phyloP scores from a whole-genome alignment of 2,797 vertebrate species.

The Myotis daubentonii region DNA sequence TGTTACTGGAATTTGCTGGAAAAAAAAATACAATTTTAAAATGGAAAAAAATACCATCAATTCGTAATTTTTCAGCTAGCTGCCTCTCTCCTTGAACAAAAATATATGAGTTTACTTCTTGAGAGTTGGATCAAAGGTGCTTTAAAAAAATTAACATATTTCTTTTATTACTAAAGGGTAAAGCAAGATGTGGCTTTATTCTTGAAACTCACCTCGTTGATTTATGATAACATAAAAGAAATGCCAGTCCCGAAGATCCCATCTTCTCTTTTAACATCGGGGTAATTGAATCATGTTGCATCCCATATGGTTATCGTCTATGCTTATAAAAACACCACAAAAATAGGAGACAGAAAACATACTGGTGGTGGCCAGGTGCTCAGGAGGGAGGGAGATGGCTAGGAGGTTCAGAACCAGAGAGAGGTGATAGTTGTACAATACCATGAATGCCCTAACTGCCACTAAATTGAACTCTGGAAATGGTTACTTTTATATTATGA shows the following conservation, averaged over 20 bases:
- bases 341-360: not conserved
- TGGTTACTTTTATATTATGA: not conserved
- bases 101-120: constrained; percentile 23
- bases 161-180: constrained; percentile 28
- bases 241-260: not conserved
- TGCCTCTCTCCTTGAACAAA: not conserved
- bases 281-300: not conserved
- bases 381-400: not conserved
- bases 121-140: constrained; percentile 27
- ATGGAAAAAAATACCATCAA: not conserved
- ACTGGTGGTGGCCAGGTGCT: not conserved
- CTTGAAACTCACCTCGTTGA: not conserved
- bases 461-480: not conserved
- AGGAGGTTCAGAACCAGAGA: not conserved
- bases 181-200: constrained; percentile 24
- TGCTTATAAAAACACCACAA: not conserved
- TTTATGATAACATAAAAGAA: constrained; percentile 33
- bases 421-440: not conserved
- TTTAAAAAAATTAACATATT: constrained; percentile 43
- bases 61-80: not conserved
- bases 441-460: not conserved
- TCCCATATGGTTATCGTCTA: not conserved
- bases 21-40: not conserved
- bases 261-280: not conserved
- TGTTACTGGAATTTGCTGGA: not conserved